Evolutionary conservation across 92 coral and sea anemone species (phyloP), one percentile per base, ranked within the genome.

Genomic region (Desmophyllum pertusum): DNA sequence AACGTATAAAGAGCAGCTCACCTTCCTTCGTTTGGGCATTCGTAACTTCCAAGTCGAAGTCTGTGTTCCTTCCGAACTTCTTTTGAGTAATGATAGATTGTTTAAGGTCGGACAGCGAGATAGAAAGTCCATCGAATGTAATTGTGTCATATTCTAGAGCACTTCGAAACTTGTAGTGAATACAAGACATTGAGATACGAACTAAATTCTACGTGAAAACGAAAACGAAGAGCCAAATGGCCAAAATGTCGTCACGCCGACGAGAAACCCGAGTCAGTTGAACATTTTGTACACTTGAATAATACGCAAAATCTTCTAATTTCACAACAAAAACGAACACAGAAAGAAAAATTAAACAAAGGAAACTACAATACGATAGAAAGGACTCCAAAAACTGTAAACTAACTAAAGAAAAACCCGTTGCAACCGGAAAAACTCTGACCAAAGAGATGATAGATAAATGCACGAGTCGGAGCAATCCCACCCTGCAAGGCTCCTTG

Each of bases 11-110:
- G 53, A 70, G 15, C 31, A 40, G 19, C 90, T 51, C 81, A 97
- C 99, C 97, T 93, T 97, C 97, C 59, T 93, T 97, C 27, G 98
- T 95, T 77, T 97, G 99, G 29, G 99, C 99, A 83, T 97, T 97
- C 25, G 97, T 97, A 15, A 97, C 91, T 84, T 97, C 98, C 95
- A 97, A 81, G 87, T 93, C 98, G 86, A 95, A 97, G 75, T 95
- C 99, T 4, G 94, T 91, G 88, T 84, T 90, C 77, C 93, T 97
- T 31, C 94, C 96, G 75, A 94, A 89, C 77, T 94, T 94, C 83
- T 97, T 97, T 78, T 97, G 98, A 38, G 99, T 92, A 90, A 94
- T 92, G 63, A 97, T 97, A 76, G 98, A 82, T 29, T 73, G 91
- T 68, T 97, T 97, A 82, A 97, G 98, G 84, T 97, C 99, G 69